Base-by-base conservation (phyloP, 2,113 vertebrate species). In the Amphiprion ocellaris region DNA sequence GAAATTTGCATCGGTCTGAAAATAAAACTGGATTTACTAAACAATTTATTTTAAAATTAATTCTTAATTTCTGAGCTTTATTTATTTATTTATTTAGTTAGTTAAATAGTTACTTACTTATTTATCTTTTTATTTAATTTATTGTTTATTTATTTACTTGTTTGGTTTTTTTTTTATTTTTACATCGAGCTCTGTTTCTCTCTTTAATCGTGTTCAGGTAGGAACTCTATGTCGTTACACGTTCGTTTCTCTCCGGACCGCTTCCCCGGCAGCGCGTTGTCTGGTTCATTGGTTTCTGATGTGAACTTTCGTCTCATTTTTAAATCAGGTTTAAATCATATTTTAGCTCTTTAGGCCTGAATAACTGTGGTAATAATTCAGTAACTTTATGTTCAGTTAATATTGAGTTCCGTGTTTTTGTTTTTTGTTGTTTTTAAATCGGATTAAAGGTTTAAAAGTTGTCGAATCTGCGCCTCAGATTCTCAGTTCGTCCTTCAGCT, bases 401-500 rank as follows among this genome's bases (percentile, higher is more conserved):
- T 9, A 9, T 9, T 15, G 14, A 44, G 11, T 15, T 44, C 14
- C 2, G 12, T 3, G 1, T 15, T 44, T 4, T 37, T 53, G 14
- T 24, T 0, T 16, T 11, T 37, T 12, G 1, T 14, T 8, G 3
- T 10, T 64, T 28, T 21, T 4, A 26, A 19, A 16, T 46, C 26
- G 5, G 47, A 23, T 46, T 37, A 37, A 10, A 37, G 33, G 37
- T 23, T 33, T 49, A 16, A 12, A 44, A 41, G 7, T 1, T 8
- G 12, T 49, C 23, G 62, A 73, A 60, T 55, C 50, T 62, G n/a
- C 56, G 49, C 28, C 0, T 47, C 10, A 0, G 21, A 6, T 10
- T 24, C 44, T 16, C 5, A 4, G 24, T 0, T 39, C 19, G 74
- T 26, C 75, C 81, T 74, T 78, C 69, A 21, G 21, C 14, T 30